Evolutionary conservation across 2,797 vertebrate genomes (phyloP).

Genomic region (Peromyscus attwateri): DNA sequence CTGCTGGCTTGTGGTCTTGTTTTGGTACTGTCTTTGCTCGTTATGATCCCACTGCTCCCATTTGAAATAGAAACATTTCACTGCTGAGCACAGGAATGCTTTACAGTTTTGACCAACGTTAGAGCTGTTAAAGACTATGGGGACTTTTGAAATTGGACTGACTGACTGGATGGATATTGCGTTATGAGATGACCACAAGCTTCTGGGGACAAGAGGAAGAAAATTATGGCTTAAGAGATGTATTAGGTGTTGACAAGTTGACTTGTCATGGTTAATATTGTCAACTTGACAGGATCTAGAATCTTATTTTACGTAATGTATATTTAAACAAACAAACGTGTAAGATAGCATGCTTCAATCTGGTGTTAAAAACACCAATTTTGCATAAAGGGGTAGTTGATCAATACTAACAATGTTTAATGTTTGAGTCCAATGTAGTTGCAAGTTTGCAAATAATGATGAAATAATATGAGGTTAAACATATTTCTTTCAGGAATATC

Average conservation of each 20-base stretch:
- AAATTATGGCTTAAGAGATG: neutral
- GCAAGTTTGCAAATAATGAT: neutral
- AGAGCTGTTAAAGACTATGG: neutral
- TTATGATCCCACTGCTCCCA: neutral
- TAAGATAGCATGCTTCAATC: neutral
- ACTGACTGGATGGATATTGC: neutral
- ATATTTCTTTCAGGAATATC: neutral
- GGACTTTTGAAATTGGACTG: neutral
- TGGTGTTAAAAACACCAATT: neutral
- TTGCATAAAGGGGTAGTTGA: neutral
- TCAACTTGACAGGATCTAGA: neutral
- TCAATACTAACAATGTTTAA: neutral
- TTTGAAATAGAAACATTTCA: neutral
- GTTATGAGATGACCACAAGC: neutral
- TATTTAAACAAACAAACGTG: neutral
- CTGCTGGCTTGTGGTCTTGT: neutral
- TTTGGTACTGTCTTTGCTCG: neutral
- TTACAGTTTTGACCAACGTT: neutral
- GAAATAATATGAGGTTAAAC: neutral
- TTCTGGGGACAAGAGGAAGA: too few species aligned
- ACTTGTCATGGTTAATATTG: neutral
- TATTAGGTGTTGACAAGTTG: neutral
- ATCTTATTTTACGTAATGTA: neutral
- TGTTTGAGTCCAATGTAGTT: neutral
- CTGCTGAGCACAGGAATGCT: neutral